Percentiles rank a stretch among this genome's conserved stretches.
Conservation (phyloP, 1,140 invertebrate species). For the Heliconius eleuchia region DNA sequence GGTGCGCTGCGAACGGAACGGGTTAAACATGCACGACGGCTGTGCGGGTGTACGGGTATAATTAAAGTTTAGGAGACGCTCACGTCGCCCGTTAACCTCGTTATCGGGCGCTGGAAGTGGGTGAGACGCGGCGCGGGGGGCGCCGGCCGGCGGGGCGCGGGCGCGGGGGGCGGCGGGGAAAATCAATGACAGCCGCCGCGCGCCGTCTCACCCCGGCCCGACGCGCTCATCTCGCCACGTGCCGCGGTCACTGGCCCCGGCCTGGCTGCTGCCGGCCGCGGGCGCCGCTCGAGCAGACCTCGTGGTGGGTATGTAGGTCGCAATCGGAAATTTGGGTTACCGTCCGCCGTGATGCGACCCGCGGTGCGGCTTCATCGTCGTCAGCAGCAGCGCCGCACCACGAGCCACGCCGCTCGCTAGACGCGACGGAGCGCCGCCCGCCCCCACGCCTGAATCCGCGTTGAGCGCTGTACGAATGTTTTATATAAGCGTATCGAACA, state of each 20-base stretch:
- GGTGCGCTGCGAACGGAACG: constrained; percentile 75
- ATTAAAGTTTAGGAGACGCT: constrained; percentile 81
- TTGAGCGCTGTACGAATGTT: constrained; percentile 59
- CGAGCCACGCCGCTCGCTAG: constrained; percentile 57
- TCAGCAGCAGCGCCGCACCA: constrained; percentile 20
- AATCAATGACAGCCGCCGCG: constrained; percentile 79
- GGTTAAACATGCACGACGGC: constrained; percentile 80
- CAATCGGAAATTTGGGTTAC: constrained; percentile 77
- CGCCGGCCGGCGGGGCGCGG: constrained; percentile 46
- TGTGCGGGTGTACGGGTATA: constrained; percentile 75
- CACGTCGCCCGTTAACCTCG: constrained; percentile 81
- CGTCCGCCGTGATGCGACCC: constrained; percentile 60
- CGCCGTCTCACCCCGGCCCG: constrained; percentile 74
- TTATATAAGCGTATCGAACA: constrained; percentile 70
- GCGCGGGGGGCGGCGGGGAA: constrained; percentile 66
- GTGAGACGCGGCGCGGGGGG: constrained; percentile 70
- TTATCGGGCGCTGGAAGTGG: constrained; percentile 80
- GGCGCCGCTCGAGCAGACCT: constrained; percentile 38
- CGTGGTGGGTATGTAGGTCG: constrained; percentile 72
- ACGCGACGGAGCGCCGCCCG: constrained; percentile 52
- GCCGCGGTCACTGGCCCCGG: constrained; percentile 74
- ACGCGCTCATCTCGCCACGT: constrained; percentile 80
- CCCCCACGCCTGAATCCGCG: constrained; percentile 57
- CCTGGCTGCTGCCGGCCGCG: not conserved
- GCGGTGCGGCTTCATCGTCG: constrained; percentile 43